Percentiles rank a stretch among this genome's conserved stretches.
phyloP scores from a whole-genome alignment of 2,888 invertebrate species.

The Chesias legatella region DNA sequence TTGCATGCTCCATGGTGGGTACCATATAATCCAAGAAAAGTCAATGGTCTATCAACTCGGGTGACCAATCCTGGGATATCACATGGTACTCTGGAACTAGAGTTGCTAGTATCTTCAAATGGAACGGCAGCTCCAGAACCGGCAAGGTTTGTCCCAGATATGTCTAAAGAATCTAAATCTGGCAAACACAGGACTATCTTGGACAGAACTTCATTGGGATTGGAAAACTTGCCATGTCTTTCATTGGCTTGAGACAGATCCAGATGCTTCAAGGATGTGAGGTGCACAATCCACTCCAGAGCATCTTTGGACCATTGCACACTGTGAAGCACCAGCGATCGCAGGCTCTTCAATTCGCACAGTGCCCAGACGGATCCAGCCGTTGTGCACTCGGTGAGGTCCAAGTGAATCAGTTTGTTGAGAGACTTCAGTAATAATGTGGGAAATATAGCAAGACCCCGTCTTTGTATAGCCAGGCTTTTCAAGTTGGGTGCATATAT shows the following conservation, averaged over 20 bases:
- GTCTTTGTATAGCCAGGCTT: constrained; percentile 79
- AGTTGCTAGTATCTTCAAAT: constrained; percentile 28
- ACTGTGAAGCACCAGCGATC: constrained; percentile 89
- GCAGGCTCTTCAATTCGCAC: constrained; percentile 83
- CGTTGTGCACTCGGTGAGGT: constrained; percentile 84
- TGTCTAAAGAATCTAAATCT: constrained; percentile 90
- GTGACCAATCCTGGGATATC: constrained; percentile 94
- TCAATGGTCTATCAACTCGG: constrained; percentile 87
- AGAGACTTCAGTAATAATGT: constrained; percentile 81
- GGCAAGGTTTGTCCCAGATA: constrained; percentile 97
- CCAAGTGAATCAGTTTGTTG: constrained; percentile 83
- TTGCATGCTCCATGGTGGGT: constrained; percentile 94
- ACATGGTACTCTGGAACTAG: constrained; percentile 66
- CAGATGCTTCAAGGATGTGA: constrained; percentile 83
- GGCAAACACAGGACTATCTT: constrained; percentile 87
- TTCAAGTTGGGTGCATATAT: constrained; percentile 82
- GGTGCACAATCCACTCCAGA: constrained; percentile 80
- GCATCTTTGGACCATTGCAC: constrained; percentile 84
- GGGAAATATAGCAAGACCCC: constrained; percentile 68
- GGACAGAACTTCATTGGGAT: constrained; percentile 86
- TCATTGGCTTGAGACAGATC: constrained; percentile 91
- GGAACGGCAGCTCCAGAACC: constrained; percentile 88
- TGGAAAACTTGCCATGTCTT: constrained; percentile 86
- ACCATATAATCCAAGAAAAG: constrained; percentile 95
- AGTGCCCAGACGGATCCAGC: constrained; percentile 85